These are phyloP conservation scores for Elaphurus davidianus DNA, from an alignment of 2,113 vertebrate species.

Conservation along the genomic window DNA sequence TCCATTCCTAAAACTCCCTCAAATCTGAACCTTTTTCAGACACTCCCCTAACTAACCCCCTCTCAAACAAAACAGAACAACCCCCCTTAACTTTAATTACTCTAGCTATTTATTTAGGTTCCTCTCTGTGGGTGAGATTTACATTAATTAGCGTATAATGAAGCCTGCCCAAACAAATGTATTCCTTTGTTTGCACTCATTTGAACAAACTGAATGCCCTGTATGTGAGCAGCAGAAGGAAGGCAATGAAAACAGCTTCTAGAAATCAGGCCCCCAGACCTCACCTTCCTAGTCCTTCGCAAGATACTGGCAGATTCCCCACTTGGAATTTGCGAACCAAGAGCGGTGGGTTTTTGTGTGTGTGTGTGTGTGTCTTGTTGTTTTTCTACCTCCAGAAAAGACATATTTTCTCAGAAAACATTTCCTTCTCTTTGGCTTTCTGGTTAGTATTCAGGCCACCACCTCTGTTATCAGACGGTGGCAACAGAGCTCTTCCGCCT, in stretches of 20 bases:
- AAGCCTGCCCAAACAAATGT: slow-evolving; percentile 75
- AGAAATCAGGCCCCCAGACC: neutral
- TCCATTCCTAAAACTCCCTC: slow-evolving; percentile 22
- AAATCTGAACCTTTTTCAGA: slow-evolving; percentile 24
- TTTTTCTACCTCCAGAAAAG: slow-evolving; percentile 68
- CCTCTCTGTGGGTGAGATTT: slow-evolving; percentile 71
- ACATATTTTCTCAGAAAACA: slow-evolving; percentile 67
- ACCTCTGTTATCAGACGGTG: slow-evolving; percentile 71
- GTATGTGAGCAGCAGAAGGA: slow-evolving; percentile 66
- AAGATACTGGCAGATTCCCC: neutral
- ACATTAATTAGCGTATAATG: slow-evolving; percentile 77
- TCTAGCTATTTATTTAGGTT: slow-evolving; percentile 71
- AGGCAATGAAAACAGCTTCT: slow-evolving; percentile 6
- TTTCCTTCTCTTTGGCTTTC: slow-evolving; percentile 65
- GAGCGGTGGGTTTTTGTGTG: neutral
- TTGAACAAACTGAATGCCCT: slow-evolving; percentile 68
- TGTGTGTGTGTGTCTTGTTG: neutral
- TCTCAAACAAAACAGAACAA: neutral
- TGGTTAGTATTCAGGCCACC: slow-evolving; percentile 74
- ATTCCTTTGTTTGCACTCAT: slow-evolving; percentile 74
- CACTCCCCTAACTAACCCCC: neutral
- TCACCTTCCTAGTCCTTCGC: slow-evolving; percentile 30
- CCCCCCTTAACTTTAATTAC: slow-evolving; percentile 61
- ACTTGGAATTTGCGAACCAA: slow-evolving; percentile 35
- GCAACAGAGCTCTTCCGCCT: slow-evolving; percentile 73